phyloP scores from a whole-genome alignment of 2,888 invertebrate species.

The Balanococcus diminutus region DNA sequence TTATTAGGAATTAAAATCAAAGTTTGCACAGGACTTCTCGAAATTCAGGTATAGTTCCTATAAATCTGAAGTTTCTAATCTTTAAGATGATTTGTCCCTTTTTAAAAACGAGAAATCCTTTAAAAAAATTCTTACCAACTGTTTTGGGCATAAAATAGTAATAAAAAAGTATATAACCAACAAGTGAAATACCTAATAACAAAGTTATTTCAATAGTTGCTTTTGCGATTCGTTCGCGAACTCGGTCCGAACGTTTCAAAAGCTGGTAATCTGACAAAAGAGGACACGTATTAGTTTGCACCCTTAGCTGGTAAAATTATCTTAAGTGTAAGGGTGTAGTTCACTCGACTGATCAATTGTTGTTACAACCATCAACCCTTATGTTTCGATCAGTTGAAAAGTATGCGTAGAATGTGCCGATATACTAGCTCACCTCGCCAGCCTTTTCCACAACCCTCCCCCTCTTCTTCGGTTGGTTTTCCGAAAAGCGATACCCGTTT shows the following conservation, averaged over 20 bases:
- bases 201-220: no score
- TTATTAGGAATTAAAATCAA: no score
- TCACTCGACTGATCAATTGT: constrained; percentile 49
- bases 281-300: constrained; percentile 16
- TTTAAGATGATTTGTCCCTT: no score
- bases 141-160: no score
- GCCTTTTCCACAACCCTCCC: neutral
- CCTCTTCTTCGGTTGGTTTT: neutral
- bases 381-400: constrained; percentile 48
- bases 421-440: neutral
- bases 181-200: no score
- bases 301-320: constrained; percentile 35
- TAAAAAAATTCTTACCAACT: no score
- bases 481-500: constrained; percentile 36
- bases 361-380: constrained; percentile 48
- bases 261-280: neutral
- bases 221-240: neutral
- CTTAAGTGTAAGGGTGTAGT: constrained; percentile 46
- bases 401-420: constrained; percentile 42
- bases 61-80: no score
- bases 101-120: no score
- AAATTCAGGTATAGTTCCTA: no score
- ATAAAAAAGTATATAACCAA: no score
- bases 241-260: neutral
- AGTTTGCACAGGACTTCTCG: no score